Conservation (phyloP, 1,140 invertebrate genomes). For the Leptinotarsa texana region DNA sequence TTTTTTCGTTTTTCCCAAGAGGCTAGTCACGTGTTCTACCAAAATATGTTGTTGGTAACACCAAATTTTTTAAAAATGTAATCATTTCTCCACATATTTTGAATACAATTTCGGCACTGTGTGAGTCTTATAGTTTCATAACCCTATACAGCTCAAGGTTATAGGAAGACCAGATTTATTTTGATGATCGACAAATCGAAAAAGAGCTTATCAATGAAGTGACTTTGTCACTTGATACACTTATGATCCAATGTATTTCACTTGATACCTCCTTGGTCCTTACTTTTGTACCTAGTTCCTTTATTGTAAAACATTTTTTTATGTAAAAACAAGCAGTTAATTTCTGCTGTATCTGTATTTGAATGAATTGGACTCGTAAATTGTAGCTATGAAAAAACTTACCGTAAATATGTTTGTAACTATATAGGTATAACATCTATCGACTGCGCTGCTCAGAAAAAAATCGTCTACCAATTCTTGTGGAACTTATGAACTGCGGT, state of each 20-base stretch:
- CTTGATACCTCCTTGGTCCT: constrained; percentile 2
- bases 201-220: too few species aligned
- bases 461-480: constrained; percentile 6
- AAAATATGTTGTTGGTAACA: too few species aligned
- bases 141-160: too few species aligned
- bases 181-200: too few species aligned
- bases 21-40: too few species aligned
- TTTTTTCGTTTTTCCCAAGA: too few species aligned
- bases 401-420: constrained; percentile 36
- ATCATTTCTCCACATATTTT: too few species aligned
- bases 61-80: too few species aligned
- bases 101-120: too few species aligned
- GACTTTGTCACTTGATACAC: not conserved
- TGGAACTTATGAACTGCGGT: not conserved
- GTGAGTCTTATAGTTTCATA: too few species aligned
- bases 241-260: constrained; percentile 26
- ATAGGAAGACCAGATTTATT: too few species aligned
- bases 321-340: constrained; percentile 23
- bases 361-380: constrained; percentile 13
- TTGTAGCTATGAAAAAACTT: constrained; percentile 30
- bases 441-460: constrained; percentile 12
- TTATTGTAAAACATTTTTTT: constrained; percentile 19
- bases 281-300: constrained; percentile 21
- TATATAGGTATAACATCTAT: constrained; percentile 36
- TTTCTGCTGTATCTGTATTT: not conserved